Percentiles rank a stretch among this genome's conserved stretches.
These are phyloP conservation scores for Petrocephalus zakoni DNA, from an alignment of 2,113 vertebrate species.

Conservation along the genomic window DNA sequence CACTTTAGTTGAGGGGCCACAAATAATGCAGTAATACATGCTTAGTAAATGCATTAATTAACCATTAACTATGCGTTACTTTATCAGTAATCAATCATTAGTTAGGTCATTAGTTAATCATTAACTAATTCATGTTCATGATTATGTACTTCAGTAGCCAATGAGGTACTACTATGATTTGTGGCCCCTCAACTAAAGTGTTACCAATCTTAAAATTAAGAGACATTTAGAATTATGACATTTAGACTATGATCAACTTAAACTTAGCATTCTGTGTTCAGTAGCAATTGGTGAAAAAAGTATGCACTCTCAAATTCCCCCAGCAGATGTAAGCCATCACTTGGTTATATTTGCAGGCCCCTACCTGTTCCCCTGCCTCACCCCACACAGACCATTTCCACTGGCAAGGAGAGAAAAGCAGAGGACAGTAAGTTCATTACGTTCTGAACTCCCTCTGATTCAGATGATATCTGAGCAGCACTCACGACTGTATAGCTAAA, in stretches of 20 bases:
- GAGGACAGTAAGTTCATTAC: neutral
- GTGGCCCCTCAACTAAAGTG: too few species aligned
- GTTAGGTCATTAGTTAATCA: too few species aligned
- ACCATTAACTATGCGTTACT: too few species aligned
- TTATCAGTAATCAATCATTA: too few species aligned
- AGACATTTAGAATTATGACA: neutral
- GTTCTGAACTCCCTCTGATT: neutral
- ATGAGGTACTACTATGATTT: too few species aligned
- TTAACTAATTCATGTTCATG: too few species aligned
- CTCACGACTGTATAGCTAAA: neutral
- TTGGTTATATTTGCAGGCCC: neutral
- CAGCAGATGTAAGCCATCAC: neutral
- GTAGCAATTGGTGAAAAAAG: neutral
- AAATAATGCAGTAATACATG: too few species aligned
- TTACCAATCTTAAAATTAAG: too few species aligned
- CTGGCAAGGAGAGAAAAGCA: neutral
- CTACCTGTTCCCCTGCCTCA: neutral
- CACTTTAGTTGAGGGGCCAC: too few species aligned
- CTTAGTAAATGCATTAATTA: too few species aligned
- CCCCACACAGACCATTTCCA: neutral
- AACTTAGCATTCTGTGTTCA: neutral
- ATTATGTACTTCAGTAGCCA: too few species aligned
- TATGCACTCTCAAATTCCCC: neutral
- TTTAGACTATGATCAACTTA: neutral
- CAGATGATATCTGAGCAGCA: neutral